These are phyloP conservation scores for Imbricaverruca yamaguchii DNA, from an alignment of 2,888 invertebrate genomes.

Conservation along the genomic window DNA sequence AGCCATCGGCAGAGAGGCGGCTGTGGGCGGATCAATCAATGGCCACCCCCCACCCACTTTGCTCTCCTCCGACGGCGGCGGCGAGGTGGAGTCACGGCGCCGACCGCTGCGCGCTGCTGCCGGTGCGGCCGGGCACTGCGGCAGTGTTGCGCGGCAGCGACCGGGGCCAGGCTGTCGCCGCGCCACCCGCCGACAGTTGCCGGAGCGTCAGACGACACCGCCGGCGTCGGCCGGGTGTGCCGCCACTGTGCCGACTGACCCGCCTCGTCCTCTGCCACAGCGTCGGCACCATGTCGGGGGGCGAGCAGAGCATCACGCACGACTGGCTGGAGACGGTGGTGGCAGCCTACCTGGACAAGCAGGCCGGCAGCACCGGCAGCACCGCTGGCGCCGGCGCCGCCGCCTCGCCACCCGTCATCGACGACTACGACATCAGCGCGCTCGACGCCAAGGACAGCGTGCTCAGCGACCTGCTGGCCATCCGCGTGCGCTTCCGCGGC, in stretches of 20 bases:
- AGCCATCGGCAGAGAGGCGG: too few species aligned
- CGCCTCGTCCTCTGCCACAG: background rate
- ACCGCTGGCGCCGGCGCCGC: slow-evolving; percentile 46
- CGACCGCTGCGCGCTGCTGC: too few species aligned
- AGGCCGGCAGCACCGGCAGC: slow-evolving; percentile 15
- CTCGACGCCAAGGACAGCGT: background rate
- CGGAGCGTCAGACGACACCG: background rate
- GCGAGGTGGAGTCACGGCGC: too few species aligned
- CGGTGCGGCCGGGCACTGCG: too few species aligned
- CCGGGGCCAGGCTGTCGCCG: too few species aligned
- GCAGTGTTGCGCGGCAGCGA: too few species aligned
- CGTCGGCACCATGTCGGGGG: slow-evolving; percentile 36
- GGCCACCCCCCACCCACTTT: too few species aligned
- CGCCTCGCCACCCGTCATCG: slow-evolving; percentile 61
- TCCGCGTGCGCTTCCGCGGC: slow-evolving; percentile 28
- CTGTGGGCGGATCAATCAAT: too few species aligned
- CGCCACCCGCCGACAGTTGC: background rate
- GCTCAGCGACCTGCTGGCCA: slow-evolving; percentile 32
- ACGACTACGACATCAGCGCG: slow-evolving; percentile 50
- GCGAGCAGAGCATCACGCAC: slow-evolving; percentile 42
- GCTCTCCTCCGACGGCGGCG: too few species aligned
- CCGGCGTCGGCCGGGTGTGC: background rate
- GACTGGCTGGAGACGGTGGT: slow-evolving; percentile 52
- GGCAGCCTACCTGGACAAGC: slow-evolving; percentile 44
- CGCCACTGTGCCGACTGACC: too few species aligned